Evolutionary conservation across 2,888 invertebrate genomes (phyloP).

Genomic region (Tenthredo amoena): DNA sequence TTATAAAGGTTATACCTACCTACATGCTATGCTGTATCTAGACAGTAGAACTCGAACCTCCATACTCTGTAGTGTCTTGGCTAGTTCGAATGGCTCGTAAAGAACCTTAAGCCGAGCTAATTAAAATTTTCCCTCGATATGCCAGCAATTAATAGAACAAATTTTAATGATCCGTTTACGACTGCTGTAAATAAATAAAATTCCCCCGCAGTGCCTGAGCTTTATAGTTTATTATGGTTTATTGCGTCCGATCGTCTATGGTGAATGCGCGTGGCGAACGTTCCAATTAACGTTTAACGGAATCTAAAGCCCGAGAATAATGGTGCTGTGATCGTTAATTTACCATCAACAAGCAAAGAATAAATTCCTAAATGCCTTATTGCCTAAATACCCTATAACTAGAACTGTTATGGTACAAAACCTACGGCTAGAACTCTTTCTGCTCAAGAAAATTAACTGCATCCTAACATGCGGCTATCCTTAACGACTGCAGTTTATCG

Average conservation of each 20-base stretch:
- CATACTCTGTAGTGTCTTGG: conserved; percentile 11
- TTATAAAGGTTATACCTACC: neutral
- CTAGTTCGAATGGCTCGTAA: conserved; percentile 41
- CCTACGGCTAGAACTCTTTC: conserved; percentile 5
- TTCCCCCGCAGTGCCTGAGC: conserved; percentile 45
- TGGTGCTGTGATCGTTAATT: conserved; percentile 40
- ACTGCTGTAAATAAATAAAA: conserved; percentile 54
- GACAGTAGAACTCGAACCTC: conserved; percentile 20
- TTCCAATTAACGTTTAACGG: conserved; percentile 52
- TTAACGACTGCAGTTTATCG: conserved; percentile 41
- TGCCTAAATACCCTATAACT: conserved; percentile 45
- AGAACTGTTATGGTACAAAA: neutral
- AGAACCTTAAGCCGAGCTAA: conserved; percentile 51
- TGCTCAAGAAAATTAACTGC: conserved; percentile 25
- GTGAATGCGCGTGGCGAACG: conserved; percentile 47
- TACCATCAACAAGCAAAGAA: conserved; percentile 28
- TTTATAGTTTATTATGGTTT: conserved; percentile 45
- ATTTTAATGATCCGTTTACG: conserved; percentile 54
- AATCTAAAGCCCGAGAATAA: conserved; percentile 49
- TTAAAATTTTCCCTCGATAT: conserved; percentile 54
- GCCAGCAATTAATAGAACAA: conserved; percentile 54
- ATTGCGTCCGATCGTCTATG: conserved; percentile 40
- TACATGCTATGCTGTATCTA: neutral
- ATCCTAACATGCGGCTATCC: conserved; percentile 8
- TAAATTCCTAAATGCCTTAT: conserved; percentile 36